These are phyloP conservation scores for Condylostylus longicornis DNA, from an alignment of 1,140 invertebrate genomes.

Conservation along the genomic window DNA sequence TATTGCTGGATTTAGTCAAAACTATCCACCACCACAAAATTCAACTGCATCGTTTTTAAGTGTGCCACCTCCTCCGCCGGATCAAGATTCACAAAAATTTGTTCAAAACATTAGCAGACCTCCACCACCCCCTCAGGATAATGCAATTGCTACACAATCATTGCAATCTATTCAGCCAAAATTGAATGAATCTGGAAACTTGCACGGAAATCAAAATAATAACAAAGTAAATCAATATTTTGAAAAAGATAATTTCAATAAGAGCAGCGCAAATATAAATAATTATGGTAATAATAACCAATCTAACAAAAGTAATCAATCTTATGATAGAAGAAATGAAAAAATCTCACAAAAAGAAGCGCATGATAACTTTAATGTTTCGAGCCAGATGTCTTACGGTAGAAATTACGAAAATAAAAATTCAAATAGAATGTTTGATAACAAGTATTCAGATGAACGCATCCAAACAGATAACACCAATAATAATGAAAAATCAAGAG, in stretches of 20 bases:
- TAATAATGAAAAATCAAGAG: slow-evolving; percentile 37
- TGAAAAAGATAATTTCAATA: slow-evolving; percentile 9
- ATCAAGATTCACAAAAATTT: slow-evolving; percentile 32
- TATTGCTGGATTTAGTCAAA: neutral
- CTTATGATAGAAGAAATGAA: too few species aligned
- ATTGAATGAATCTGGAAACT: slow-evolving; percentile 4
- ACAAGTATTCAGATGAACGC: too few species aligned
- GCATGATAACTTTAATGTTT: too few species aligned
- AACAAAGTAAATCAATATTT: slow-evolving; percentile 7
- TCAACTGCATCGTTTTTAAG: slow-evolving; percentile 5
- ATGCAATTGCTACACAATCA: neutral
- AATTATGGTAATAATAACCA: slow-evolving; percentile 9
- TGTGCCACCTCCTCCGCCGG: slow-evolving; percentile 22
- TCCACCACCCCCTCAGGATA: slow-evolving; percentile 1
- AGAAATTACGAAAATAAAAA: too few species aligned
- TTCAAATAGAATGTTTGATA: too few species aligned
- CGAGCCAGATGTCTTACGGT: too few species aligned
- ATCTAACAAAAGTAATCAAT: too few species aligned
- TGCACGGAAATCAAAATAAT: slow-evolving; percentile 6
- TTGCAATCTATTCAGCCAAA: slow-evolving; percentile 13
- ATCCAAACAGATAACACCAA: too few species aligned
- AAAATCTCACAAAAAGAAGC: too few species aligned
- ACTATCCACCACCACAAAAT: slow-evolving; percentile 4
- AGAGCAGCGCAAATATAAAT: slow-evolving; percentile 10
- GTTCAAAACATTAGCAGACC: slow-evolving; percentile 8